Base-by-base conservation (phyloP, 2,113 vertebrate species). In the Nothobranchius kuhntae region DNA sequence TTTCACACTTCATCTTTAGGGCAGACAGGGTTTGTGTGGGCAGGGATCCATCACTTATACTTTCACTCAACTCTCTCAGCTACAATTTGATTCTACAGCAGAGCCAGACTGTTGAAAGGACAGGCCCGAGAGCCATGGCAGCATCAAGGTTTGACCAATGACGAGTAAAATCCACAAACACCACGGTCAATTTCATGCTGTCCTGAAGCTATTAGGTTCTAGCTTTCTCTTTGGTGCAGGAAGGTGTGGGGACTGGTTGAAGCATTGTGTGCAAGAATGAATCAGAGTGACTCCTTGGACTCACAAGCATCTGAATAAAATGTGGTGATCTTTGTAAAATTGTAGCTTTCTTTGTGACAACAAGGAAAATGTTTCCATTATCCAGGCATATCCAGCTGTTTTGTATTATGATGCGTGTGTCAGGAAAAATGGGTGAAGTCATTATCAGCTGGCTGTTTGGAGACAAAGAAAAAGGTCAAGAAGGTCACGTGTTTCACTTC, bases 1-100 rank as follows among this genome's bases (percentile, higher is more conserved):
- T 84, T 79, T 86, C 73, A 81, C 81, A 88, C 68, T 68, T 63
- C 21, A 59, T 77, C 86, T 86, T 87, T 57, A 68, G 68, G 78
- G 78, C 80, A 75, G 47, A 36, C 35, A 14, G 35, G 3, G 44
- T 72, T 35, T 60, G 80, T 2, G 65, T 77, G 74, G 87, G 82
- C 63, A 50, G 68, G 65, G 60, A 66, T 70, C 75, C 73, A 79
- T 82, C 85, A 79, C 36, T 88, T 75, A 71, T 71, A 68, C 81
- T 81, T 68, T 85, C 67, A 62, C 67, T 71, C 57, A 61, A 65
- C 50, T 63, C 60, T 71, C 78, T 74, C 46, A 70, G 75, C 73
- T 77, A 69, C 73, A 64, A 61, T 78, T 70, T 64, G 56, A 77
- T 57, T 78, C 61, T 69, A 67, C 57, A 55, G 52, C 73, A 55